These are phyloP conservation scores for Pammene fasciana DNA, from an alignment of 2,888 invertebrate species.

Conservation along the genomic window DNA sequence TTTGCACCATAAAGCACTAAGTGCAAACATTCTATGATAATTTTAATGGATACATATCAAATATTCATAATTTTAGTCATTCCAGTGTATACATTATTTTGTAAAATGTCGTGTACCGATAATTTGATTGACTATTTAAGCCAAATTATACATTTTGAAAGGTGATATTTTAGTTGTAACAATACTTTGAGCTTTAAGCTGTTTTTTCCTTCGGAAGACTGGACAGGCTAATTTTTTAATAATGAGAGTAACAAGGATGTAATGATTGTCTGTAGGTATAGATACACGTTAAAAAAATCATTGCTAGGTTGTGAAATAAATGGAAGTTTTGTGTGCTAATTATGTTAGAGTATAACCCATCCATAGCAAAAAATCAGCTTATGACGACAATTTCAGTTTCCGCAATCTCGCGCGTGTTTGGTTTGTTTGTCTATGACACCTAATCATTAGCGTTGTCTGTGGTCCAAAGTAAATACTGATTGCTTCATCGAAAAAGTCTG, in stretches of 20 bases:
- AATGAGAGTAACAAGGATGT: no score
- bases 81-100: not conserved
- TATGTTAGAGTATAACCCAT: no score
- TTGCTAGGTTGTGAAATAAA: no score
- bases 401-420: slow-evolving; percentile 45
- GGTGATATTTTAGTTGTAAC: not conserved
- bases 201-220: no score
- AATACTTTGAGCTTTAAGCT: not conserved
- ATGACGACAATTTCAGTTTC: slow-evolving; percentile 54
- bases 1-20: slow-evolving; percentile 12
- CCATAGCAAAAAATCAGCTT: no score
- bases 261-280: no score
- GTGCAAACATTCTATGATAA: slow-evolving; percentile 13
- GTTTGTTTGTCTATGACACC: slow-evolving; percentile 39
- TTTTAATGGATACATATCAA: slow-evolving; percentile 12
- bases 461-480: slow-evolving; percentile 23
- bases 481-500: not conserved
- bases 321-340: no score
- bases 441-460: slow-evolving; percentile 26
- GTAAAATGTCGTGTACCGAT: not conserved
- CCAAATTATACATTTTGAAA: not conserved
- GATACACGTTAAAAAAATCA: no score
- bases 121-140: slow-evolving; percentile 3
- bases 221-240: no score
- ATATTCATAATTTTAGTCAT: slow-evolving; percentile 18